These are phyloP conservation scores for Lycaena phlaeas DNA, from an alignment of 2,888 invertebrate species.

Conservation along the genomic window DNA sequence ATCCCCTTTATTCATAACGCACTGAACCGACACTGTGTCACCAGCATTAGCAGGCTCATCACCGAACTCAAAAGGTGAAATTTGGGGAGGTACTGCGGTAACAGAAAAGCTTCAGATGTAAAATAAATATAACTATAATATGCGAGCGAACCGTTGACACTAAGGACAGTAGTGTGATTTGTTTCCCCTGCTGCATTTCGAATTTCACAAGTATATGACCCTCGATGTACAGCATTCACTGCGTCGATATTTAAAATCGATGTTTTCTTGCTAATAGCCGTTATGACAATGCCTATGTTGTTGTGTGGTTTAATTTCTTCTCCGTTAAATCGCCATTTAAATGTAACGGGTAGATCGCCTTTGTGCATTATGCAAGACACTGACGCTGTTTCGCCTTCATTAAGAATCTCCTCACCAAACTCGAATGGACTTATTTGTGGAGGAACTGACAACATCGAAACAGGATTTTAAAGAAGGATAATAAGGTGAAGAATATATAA, in stretches of 20 bases:
- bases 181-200: constrained; percentile 75
- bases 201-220: constrained; percentile 77
- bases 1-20: constrained; percentile 84
- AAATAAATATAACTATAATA: constrained; percentile 24
- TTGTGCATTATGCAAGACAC: constrained; percentile 83
- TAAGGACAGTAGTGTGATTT: constrained; percentile 72
- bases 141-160: constrained; percentile 72
- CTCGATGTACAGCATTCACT: constrained; percentile 74
- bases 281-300: constrained; percentile 71
- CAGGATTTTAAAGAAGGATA: constrained; percentile 18
- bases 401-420: constrained; percentile 81
- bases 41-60: constrained; percentile 83
- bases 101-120: constrained; percentile 30
- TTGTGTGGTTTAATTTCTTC: constrained; percentile 63
- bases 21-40: constrained; percentile 80
- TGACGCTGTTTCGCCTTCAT: constrained; percentile 81
- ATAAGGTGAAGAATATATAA: constrained; percentile 10
- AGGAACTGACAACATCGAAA: constrained; percentile 64
- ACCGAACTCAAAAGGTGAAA: constrained; percentile 78
- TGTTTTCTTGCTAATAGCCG: constrained; percentile 75
- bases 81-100: constrained; percentile 77
- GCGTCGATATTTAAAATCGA: constrained; percentile 78
- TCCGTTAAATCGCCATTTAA: constrained; percentile 80
- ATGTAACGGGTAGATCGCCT: constrained; percentile 85
- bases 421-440: constrained; percentile 84